These are phyloP conservation scores for Clanis bilineata DNA, from an alignment of 2,888 invertebrate species.

Conservation along the genomic window DNA sequence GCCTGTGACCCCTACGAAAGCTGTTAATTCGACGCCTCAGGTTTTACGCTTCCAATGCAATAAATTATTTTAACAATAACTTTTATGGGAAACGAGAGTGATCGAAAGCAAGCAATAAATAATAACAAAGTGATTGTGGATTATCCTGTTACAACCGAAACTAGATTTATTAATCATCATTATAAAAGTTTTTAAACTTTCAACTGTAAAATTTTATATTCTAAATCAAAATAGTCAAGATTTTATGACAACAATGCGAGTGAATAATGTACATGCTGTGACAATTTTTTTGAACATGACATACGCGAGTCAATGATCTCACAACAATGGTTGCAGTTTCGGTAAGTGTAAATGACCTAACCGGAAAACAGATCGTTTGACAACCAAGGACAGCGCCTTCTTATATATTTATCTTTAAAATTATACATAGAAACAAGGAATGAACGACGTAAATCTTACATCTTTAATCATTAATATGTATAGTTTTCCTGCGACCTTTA, in stretches of 20 bases:
- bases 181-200: neutral
- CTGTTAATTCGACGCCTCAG: conserved; percentile 1
- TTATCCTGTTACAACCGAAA: neutral
- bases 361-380: conserved; percentile 4
- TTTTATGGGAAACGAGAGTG: neutral
- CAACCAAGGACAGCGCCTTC: neutral
- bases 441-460: neutral
- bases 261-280: neutral
- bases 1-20: conserved; percentile 7
- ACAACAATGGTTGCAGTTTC: neutral
- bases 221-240: neutral
- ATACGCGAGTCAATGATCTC: neutral
- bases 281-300: neutral
- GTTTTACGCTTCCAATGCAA: neutral
- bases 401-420: neutral
- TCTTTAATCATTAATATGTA: neutral
- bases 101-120: neutral
- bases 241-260: neutral
- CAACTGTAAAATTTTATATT: neutral
- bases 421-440: neutral
- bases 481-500: no score
- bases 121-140: neutral
- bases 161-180: neutral
- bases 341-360: conserved; percentile 6
- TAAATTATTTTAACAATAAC: neutral